Conservation (phyloP, 2,797 vertebrate species). For the Sciurus vulgaris region DNA sequence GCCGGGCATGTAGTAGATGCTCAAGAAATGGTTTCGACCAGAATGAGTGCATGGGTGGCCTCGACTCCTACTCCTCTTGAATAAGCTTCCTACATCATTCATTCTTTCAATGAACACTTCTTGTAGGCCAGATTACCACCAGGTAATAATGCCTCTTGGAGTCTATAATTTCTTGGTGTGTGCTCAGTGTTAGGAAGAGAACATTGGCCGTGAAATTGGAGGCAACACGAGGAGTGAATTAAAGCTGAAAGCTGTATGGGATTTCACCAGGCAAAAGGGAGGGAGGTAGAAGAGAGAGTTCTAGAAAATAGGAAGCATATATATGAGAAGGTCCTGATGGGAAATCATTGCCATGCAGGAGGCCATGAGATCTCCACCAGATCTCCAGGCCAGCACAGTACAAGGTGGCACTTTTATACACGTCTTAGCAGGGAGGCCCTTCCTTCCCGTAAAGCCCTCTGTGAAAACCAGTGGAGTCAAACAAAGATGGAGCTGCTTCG, state of each 20-base stretch:
- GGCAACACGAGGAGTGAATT: background rate
- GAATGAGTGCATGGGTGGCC: background rate
- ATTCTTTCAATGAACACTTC: background rate
- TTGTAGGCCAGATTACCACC: background rate
- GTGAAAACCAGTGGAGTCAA: background rate
- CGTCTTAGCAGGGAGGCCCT: background rate
- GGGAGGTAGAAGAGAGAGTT: background rate
- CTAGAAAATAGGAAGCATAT: background rate
- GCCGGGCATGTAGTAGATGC: background rate
- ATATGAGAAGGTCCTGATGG: background rate
- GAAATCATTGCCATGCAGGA: background rate
- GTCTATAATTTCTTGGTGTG: background rate
- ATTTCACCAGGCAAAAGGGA: background rate
- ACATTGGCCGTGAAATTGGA: background rate
- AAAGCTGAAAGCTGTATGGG: background rate
- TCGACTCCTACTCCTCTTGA: background rate
- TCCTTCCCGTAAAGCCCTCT: slow-evolving; percentile 15
- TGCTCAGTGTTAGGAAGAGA: background rate
- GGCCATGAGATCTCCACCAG: background rate
- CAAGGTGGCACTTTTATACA: background rate
- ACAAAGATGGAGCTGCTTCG: background rate
- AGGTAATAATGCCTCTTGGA: background rate
- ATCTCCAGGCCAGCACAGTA: background rate
- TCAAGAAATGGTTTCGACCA: slow-evolving; percentile 6
- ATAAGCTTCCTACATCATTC: background rate